Evolutionary conservation across 1,140 invertebrate genomes (phyloP).

Genomic region (Bombus cullumanus): DNA sequence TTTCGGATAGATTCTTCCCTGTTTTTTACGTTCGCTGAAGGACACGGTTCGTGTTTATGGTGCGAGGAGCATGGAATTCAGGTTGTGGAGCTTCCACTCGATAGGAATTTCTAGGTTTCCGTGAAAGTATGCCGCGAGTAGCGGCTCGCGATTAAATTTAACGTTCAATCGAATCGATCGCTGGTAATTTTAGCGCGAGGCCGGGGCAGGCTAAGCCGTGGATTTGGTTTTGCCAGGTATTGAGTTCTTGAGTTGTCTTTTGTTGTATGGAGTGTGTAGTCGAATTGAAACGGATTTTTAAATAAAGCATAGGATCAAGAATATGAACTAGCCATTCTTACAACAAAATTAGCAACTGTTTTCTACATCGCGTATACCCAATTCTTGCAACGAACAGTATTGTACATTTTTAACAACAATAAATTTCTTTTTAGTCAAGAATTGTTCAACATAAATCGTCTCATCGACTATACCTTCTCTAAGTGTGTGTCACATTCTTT

Average conservation of each 20-base stretch:
- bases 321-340: no score
- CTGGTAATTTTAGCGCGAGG: slow-evolving; percentile 27
- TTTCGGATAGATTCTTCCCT: background rate
- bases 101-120: slow-evolving; percentile 43
- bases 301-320: no score
- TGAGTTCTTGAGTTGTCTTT: background rate
- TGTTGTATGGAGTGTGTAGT: no score
- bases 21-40: background rate
- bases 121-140: slow-evolving; percentile 46
- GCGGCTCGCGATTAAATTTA: slow-evolving; percentile 41
- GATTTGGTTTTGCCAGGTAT: slow-evolving; percentile 1
- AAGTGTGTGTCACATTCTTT: no score
- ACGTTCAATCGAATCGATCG: slow-evolving; percentile 43
- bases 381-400: no score
- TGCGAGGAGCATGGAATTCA: background rate
- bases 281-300: background rate
- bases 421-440: background rate
- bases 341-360: no score
- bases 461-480: background rate
- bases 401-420: no score
- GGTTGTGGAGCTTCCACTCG: slow-evolving; percentile 19
- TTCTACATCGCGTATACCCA: no score
- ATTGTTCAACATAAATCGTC: background rate
- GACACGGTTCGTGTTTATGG: background rate
- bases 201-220: background rate